Conservation (phyloP, 2,888 invertebrate species). For the Cheiracanthium punctorium region DNA sequence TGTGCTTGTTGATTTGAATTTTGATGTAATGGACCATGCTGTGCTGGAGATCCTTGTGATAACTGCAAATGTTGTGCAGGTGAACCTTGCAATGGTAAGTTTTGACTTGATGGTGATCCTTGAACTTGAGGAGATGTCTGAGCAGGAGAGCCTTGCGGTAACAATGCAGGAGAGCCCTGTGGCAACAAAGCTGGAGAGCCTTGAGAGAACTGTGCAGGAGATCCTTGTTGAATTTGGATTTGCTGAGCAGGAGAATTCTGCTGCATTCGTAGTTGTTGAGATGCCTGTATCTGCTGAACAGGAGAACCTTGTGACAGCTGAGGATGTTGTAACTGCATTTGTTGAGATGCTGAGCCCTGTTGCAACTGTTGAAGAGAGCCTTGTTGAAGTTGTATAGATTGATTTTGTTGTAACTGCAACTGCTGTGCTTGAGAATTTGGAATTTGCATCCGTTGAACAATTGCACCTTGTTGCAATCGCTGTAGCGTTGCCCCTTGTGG, state of each 20-base stretch:
- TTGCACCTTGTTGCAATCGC: not conserved
- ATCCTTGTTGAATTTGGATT: conserved; percentile 55
- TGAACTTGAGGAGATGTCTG: conserved; percentile 39
- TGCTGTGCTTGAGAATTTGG: conserved; percentile 24
- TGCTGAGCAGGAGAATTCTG: conserved; percentile 57
- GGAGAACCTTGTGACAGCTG: conserved; percentile 26
- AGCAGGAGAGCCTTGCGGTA: conserved; percentile 51
- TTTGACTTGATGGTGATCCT: conserved; percentile 44
- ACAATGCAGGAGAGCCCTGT: conserved; percentile 55
- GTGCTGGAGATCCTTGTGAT: conserved; percentile 48
- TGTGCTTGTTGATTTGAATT: not conserved
- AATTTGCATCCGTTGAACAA: conserved; percentile 30
- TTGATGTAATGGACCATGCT: conserved; percentile 29
- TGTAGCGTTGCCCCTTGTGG: conserved; percentile 32
- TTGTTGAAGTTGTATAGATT: conserved; percentile 26
- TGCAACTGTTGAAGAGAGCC: conserved; percentile 16
- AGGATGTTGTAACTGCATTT: conserved; percentile 8
- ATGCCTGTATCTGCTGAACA: conserved; percentile 32
- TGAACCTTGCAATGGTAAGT: conserved; percentile 44
- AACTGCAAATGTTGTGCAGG: conserved; percentile 46
- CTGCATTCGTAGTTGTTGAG: conserved; percentile 52
- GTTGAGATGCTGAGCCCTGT: not conserved
- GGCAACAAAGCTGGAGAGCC: conserved; percentile 44
- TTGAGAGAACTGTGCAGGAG: conserved; percentile 55
- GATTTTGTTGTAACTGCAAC: conserved; percentile 38